A percentile compares a stretch with the other conserved stretches of the same genome.
Conservation (phyloP, 1,140 invertebrate species). For the Drosophila repleta region DNA sequence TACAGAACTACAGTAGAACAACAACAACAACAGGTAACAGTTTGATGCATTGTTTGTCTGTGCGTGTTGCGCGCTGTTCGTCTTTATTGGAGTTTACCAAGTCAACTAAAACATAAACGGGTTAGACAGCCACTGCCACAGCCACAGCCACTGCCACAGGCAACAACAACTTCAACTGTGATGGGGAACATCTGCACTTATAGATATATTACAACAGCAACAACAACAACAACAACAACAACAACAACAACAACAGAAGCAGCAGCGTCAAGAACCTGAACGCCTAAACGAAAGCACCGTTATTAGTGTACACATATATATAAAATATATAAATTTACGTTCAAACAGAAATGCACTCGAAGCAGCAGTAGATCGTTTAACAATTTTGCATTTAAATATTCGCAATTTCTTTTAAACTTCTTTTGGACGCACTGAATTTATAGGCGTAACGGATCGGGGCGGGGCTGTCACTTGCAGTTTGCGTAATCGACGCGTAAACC, state of each 20-base stretch:
- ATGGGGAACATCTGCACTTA: slow-evolving; percentile 21
- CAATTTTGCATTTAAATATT: neutral
- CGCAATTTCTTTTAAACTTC: slow-evolving; percentile 8
- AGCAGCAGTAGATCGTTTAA: too few relatives aligned
- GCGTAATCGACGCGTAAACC: slow-evolving; percentile 42
- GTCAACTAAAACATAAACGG: slow-evolving; percentile 74
- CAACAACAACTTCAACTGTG: slow-evolving; percentile 38
- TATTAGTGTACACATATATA: slow-evolving; percentile 10
- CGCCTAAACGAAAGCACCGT: slow-evolving; percentile 10
- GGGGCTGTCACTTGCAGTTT: slow-evolving; percentile 53
- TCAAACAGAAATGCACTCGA: too few relatives aligned
- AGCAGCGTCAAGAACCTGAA: slow-evolving; percentile 21
- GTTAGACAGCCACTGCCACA: slow-evolving; percentile 55
- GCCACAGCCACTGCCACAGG: slow-evolving; percentile 3
- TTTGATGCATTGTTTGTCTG: slow-evolving; percentile 68
- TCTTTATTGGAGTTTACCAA: slow-evolving; percentile 56
- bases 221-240: slow-evolving; percentile 13
- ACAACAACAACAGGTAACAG: slow-evolving; percentile 36
- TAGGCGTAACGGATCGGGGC: slow-evolving; percentile 1
- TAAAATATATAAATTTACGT: neutral
- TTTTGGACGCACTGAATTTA: slow-evolving; percentile 38
- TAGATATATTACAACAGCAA: slow-evolving; percentile 35
- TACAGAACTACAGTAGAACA: slow-evolving; percentile 16
- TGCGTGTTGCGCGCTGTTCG: slow-evolving; percentile 45
- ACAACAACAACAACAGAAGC: slow-evolving; percentile 40